A percentile compares a stretch with the other conserved stretches of the same genome.
These are phyloP conservation scores for Barypeithes pellucidus DNA, from an alignment of 2,888 invertebrate genomes.

Conservation along the genomic window DNA sequence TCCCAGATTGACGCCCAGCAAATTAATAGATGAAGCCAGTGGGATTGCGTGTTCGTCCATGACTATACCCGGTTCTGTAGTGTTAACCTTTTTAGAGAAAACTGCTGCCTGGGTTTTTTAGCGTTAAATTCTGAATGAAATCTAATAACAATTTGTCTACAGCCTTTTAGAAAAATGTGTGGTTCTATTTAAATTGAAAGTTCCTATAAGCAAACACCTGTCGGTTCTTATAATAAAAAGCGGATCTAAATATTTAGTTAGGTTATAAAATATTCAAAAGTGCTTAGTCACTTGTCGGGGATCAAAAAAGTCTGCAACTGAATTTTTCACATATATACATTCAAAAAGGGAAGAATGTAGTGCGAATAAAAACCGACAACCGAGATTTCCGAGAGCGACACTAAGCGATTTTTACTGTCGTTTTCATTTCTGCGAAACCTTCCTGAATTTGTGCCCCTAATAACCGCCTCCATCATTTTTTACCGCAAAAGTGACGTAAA, in stretches of 20 bases:
- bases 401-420: constrained; percentile 43
- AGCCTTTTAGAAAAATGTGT: background rate
- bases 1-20: too few relatives aligned
- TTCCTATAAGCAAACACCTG: background rate
- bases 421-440: constrained; percentile 28
- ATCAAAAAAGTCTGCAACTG: constrained; percentile 34
- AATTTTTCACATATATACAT: constrained; percentile 31
- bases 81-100: too few relatives aligned
- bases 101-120: too few relatives aligned
- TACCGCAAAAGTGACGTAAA: constrained; percentile 23
- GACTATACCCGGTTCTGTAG: too few relatives aligned
- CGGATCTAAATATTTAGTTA: background rate
- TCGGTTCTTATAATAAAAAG: background rate
- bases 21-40: too few relatives aligned
- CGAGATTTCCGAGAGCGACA: constrained; percentile 32
- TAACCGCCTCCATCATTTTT: constrained; percentile 33
- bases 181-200: background rate
- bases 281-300: constrained; percentile 32
- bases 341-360: constrained; percentile 27
- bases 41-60: too few relatives aligned
- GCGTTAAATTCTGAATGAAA: too few relatives aligned
- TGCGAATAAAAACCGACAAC: constrained; percentile 38
- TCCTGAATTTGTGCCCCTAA: constrained; percentile 27
- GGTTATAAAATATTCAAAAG: constrained; percentile 34
- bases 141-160: too few relatives aligned